These are phyloP conservation scores for Phorcus lineatus DNA, from an alignment of 2,888 invertebrate genomes.

Conservation along the genomic window DNA sequence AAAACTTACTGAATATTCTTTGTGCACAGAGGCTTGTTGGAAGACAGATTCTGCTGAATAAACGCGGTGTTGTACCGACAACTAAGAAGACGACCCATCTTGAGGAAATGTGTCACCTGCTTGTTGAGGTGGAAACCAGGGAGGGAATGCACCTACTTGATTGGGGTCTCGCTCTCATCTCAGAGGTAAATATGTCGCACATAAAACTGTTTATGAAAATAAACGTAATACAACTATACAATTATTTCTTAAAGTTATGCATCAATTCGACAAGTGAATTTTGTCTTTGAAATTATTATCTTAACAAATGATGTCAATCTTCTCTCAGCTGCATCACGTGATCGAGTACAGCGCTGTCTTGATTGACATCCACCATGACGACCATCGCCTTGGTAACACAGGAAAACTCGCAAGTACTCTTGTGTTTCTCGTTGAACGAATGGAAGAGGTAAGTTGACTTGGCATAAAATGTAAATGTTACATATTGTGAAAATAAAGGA, in stretches of 20 bases:
- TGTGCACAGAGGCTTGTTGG: neutral
- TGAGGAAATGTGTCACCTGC: neutral
- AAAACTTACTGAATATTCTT: neutral
- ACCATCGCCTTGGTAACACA: too few species aligned
- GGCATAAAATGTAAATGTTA: too few species aligned
- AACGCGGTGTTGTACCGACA: too few species aligned
- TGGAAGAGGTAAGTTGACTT: neutral
- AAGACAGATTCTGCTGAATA: too few species aligned
- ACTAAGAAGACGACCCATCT: neutral
- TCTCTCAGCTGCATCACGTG: neutral
- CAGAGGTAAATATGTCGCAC: neutral
- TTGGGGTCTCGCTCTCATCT: neutral
- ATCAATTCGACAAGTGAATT: too few species aligned
- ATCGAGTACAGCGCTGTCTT: neutral
- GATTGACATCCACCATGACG: neutral
- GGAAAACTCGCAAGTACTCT: neutral
- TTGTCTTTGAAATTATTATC: neutral
- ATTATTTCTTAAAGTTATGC: too few species aligned
- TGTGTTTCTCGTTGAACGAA: neutral
- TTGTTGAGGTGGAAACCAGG: neutral
- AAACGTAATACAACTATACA: too few species aligned
- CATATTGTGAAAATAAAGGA: neutral
- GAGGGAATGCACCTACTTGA: neutral
- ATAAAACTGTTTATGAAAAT: too few species aligned
- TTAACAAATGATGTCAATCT: neutral